Base-by-base conservation (phyloP, 1,140 invertebrate species). In the Lepidostoma basale region DNA sequence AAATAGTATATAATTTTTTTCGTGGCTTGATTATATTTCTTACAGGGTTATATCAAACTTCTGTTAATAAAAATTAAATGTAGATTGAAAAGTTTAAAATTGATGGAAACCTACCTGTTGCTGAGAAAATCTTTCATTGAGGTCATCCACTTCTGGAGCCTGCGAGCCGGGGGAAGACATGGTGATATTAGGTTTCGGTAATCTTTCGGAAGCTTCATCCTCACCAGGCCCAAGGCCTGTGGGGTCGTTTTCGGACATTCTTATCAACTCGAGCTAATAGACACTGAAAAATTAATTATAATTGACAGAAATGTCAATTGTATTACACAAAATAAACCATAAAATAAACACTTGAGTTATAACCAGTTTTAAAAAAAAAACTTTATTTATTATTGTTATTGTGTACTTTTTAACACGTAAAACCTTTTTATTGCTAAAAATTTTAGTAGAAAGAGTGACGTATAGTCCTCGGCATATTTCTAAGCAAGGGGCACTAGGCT, bases 111-210 rank as follows among this genome's bases (percentile, higher is more conserved):
- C 14, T 8, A 73, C 71, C 59, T 73, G 71, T 63, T 73, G 71
- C 39, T 69, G 71, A 12, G 67, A 69, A 42, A 73, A 73, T 49
- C 71, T 62, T 33, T 69, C 71, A 16, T 56, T 66, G 3, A 73
- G 56, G 47, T 73, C 63, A 59, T 69, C 67, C 49, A 56, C 45
- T 28, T 49, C 58, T 14, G 69, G 33, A 18, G 47, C 28, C 25
- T 67, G 45, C 25, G 64, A 52, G 45, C 45, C 58, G n/a, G 23
- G 58, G 8, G 56, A 58, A 14, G 54, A 44, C 14, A 28, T 26
- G 52, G 18, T 44, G 12, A 30, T 22, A 18, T 62, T 68, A 4
- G 36, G 18, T 9, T 36, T 56, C 22, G 28, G n/a, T 30, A 12
- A 8, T 42, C 44, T 67, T 66, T 67, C 49, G 47, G 10, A 23